Conservation (phyloP, 2,797 vertebrate species). For the Potorous gilbertii region DNA sequence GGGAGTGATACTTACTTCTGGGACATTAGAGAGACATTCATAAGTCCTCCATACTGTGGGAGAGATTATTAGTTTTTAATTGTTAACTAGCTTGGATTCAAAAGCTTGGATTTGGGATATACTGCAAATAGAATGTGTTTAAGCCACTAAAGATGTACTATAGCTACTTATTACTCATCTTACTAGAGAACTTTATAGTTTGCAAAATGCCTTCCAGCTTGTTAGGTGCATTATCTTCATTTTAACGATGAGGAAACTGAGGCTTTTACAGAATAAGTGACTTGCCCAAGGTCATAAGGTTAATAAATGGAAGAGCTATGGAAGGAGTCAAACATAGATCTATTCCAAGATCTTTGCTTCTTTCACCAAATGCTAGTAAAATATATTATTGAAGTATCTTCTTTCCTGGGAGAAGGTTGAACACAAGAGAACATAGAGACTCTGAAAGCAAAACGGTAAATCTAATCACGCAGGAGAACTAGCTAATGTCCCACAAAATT, state of each 20-base stretch:
- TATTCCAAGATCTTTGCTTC: neutral
- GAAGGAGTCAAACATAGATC: neutral
- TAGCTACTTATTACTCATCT: neutral
- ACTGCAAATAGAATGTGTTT: slow-evolving; percentile 13
- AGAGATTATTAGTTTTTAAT: slow-evolving; percentile 51
- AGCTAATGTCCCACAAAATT: slow-evolving; percentile 10
- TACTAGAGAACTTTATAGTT: neutral
- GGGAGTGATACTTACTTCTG: slow-evolving; percentile 57
- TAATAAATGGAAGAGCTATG: neutral
- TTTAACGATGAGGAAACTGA: neutral
- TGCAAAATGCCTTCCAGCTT: neutral
- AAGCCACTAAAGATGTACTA: slow-evolving; percentile 1
- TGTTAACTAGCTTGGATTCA: slow-evolving; percentile 42
- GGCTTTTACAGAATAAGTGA: neutral
- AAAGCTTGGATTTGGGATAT: slow-evolving; percentile 47
- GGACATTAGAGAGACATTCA: slow-evolving; percentile 37
- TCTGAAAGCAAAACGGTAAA: neutral
- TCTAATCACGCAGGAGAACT: slow-evolving; percentile 8
- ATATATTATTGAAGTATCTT: slow-evolving; percentile 11
- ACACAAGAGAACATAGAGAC: slow-evolving; percentile 9
- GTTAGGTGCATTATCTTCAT: neutral
- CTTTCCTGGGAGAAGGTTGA: slow-evolving; percentile 15
- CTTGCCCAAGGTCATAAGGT: neutral
- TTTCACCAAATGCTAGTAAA: neutral
- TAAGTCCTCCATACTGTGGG: slow-evolving; percentile 38